These are phyloP conservation scores for Platalea minor DNA, from an alignment of 2,797 vertebrate species.

Conservation along the genomic window DNA sequence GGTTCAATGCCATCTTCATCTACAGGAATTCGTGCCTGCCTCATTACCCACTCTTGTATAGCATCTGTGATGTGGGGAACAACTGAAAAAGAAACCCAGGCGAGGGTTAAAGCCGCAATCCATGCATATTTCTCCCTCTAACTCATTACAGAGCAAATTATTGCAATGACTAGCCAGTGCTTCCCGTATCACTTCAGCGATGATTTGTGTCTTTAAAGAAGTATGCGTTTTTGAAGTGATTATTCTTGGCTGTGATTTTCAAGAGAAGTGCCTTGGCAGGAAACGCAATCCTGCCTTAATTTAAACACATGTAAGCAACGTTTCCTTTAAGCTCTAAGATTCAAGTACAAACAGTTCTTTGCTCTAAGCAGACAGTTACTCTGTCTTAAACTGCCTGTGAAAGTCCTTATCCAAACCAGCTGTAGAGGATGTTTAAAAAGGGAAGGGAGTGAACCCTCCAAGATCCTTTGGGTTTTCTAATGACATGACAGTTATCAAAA, in stretches of 20 bases:
- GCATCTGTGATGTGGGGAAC: slow-evolving; percentile 98
- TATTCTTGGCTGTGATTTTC: slow-evolving; percentile 5
- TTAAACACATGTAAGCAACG: not conserved
- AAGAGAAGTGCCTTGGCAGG: slow-evolving; percentile 10
- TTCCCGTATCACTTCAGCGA: not conserved
- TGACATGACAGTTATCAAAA: not conserved
- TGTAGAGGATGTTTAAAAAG: not conserved
- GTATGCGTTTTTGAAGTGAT: not conserved
- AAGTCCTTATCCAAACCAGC: not conserved
- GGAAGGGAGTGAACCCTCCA: not conserved
- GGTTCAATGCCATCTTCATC: slow-evolving; percentile 90
- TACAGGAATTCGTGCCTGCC: slow-evolving; percentile 89
- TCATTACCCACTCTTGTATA: slow-evolving; percentile 96
- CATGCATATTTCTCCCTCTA: not conserved
- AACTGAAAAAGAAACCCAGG: slow-evolving; percentile 75
- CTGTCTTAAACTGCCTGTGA: not conserved
- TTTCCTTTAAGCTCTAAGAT: not conserved
- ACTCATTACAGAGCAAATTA: not conserved
- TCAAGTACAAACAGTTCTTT: slow-evolving; percentile 17
- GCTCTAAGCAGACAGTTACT: not conserved
- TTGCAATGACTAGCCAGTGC: not conserved
- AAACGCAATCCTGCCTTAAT: not conserved
- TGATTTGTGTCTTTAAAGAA: not conserved
- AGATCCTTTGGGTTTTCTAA: not conserved
- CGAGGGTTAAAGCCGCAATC: not conserved